These are phyloP conservation scores for Heterotilapia buettikoferi DNA, from an alignment of 2,113 vertebrate genomes.

Conservation along the genomic window DNA sequence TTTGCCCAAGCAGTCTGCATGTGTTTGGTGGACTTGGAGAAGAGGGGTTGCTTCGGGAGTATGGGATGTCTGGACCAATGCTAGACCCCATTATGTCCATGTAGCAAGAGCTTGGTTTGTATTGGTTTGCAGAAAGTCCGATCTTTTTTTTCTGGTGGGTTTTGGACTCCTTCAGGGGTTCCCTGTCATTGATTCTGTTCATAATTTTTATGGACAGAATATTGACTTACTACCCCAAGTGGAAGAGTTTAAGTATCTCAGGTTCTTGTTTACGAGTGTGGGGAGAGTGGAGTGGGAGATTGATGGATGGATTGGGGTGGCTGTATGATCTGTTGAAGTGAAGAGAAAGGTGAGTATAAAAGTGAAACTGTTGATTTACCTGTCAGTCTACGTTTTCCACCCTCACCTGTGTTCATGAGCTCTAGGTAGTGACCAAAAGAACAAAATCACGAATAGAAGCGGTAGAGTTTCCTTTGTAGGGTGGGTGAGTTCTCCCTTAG, in stretches of 20 bases:
- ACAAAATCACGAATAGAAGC: not conserved
- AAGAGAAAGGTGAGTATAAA: not conserved
- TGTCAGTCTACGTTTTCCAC: not conserved
- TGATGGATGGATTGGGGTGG: not conserved
- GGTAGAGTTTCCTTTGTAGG: not conserved
- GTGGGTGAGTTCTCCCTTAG: not conserved
- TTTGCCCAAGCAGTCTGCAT: not conserved
- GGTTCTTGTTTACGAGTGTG: not conserved
- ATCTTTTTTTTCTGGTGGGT: not conserved
- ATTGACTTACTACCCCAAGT: not conserved
- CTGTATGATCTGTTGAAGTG: not conserved
- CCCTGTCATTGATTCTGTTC: not conserved
- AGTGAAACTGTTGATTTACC: not conserved
- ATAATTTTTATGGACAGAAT: not conserved
- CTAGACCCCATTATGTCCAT: not conserved
- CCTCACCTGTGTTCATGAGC: not conserved
- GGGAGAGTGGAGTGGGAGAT: not conserved
- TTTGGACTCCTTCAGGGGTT: not conserved
- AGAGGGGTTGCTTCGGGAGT: not conserved
- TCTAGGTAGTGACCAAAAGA: not conserved
- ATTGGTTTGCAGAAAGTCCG: not conserved
- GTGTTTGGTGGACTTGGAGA: not conserved
- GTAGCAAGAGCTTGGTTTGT: not conserved
- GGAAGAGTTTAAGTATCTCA: not conserved
- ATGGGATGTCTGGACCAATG: not conserved